These are phyloP conservation scores for Apocrypta bakeri DNA, from an alignment of 1,140 invertebrate genomes.

Conservation along the genomic window DNA sequence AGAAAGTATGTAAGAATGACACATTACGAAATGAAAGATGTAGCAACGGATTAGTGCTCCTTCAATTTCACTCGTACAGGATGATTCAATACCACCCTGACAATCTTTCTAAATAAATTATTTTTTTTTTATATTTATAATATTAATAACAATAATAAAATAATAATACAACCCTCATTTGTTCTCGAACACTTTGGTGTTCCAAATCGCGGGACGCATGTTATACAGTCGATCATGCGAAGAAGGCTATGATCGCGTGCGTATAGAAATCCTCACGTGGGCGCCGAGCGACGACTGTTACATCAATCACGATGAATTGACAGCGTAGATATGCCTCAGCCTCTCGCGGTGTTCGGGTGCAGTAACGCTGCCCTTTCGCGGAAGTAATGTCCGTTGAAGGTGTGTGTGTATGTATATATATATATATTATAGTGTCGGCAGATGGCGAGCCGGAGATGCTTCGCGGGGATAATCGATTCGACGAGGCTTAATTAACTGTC, in stretches of 20 bases:
- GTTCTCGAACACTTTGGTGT: not conserved
- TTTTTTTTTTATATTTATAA: no score
- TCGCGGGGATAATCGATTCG: conserved; percentile 61
- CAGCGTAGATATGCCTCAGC: not conserved
- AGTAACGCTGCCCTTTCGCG: not conserved
- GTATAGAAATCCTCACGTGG: not conserved
- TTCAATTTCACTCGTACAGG: not conserved
- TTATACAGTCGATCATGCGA: not conserved
- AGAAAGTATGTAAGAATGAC: not conserved
- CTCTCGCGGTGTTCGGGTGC: not conserved
- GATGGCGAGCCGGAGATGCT: conserved; percentile 56
- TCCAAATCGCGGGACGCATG: not conserved
- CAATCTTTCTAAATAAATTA: no score
- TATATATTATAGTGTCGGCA: not conserved
- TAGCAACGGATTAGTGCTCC: not conserved
- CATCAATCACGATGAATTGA: conserved; percentile 2
- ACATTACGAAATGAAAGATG: not conserved
- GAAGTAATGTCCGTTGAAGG: not conserved
- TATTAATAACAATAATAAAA: no score
- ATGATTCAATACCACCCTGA: no score
- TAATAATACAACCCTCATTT: no score
- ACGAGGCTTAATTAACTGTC: conserved; percentile 66
- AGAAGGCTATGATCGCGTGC: not conserved
- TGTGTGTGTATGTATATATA: no score
- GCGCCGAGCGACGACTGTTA: not conserved